These are phyloP conservation scores for Crocuta crocuta DNA, from an alignment of 2,113 vertebrate genomes.

Conservation along the genomic window DNA sequence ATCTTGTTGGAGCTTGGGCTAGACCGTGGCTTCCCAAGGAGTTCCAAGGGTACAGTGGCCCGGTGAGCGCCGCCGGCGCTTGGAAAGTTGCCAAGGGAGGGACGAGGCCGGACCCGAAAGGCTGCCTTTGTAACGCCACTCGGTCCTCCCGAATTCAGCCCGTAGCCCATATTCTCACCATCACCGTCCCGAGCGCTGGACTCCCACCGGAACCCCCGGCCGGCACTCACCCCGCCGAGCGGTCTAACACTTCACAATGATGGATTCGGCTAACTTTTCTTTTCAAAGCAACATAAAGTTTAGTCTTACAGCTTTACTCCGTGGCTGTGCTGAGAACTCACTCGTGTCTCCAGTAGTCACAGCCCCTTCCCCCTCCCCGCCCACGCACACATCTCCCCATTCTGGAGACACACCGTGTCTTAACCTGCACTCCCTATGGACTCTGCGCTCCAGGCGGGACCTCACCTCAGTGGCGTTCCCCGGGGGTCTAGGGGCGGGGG, in stretches of 20 bases:
- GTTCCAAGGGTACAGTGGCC: neutral
- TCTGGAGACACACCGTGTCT: neutral
- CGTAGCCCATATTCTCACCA: neutral
- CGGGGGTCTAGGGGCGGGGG: neutral
- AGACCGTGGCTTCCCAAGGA: neutral
- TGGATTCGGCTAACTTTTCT: neutral
- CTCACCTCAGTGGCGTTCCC: neutral
- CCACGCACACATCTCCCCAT: neutral
- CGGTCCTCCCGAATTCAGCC: neutral
- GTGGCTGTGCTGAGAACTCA: neutral
- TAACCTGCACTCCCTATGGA: neutral
- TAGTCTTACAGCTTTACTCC: neutral
- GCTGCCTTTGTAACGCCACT: neutral
- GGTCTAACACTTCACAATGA: neutral
- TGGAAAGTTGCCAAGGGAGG: neutral
- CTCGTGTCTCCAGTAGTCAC: neutral
- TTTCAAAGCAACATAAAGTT: neutral
- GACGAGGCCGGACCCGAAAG: neutral
- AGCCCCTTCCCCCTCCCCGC: neutral
- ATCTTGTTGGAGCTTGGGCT: neutral
- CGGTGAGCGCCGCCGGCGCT: neutral
- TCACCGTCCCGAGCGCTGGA: neutral
- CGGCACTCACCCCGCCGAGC: rapidly evolving
- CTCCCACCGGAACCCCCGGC: neutral
- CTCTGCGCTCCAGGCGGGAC: neutral